These are phyloP conservation scores for Anagyrus pseudococci DNA, from an alignment of 2,888 invertebrate species.

Conservation along the genomic window DNA sequence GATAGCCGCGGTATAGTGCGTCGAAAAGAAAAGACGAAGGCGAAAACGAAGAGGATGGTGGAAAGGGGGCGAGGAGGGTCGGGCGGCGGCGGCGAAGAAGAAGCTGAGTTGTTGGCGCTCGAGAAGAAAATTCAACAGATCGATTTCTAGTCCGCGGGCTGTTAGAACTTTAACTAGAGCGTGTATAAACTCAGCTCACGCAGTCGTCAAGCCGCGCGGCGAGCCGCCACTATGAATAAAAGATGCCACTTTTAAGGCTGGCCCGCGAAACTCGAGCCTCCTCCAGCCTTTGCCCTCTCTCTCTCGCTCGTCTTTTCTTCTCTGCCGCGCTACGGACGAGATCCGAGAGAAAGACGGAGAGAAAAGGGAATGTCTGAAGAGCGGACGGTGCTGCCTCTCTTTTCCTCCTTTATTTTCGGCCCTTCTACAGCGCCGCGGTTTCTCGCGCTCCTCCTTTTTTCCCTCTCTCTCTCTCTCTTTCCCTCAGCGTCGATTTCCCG, in stretches of 20 bases:
- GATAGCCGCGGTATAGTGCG: too few relatives aligned
- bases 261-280: background rate
- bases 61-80: background rate
- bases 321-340: background rate
- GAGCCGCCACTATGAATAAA: slow-evolving; percentile 54
- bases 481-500: too few relatives aligned
- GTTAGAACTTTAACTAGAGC: slow-evolving; percentile 55
- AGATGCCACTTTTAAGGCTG: slow-evolving; percentile 53
- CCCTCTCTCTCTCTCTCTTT: too few relatives aligned
- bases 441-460: too few relatives aligned
- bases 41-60: background rate
- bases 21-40: too few relatives aligned
- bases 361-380: too few relatives aligned
- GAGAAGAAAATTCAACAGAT: slow-evolving; percentile 47
- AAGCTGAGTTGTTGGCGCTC: background rate
- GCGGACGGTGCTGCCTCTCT: background rate
- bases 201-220: slow-evolving; percentile 53
- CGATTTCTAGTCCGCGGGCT: slow-evolving; percentile 50
- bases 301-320: background rate
- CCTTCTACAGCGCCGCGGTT: background rate
- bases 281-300: background rate
- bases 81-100: background rate
- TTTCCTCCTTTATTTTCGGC: slow-evolving; percentile 4
- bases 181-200: slow-evolving; percentile 55
- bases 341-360: too few relatives aligned